Base-by-base conservation (phyloP, 2,113 vertebrate genomes). In the Leucopsar rothschildi region DNA sequence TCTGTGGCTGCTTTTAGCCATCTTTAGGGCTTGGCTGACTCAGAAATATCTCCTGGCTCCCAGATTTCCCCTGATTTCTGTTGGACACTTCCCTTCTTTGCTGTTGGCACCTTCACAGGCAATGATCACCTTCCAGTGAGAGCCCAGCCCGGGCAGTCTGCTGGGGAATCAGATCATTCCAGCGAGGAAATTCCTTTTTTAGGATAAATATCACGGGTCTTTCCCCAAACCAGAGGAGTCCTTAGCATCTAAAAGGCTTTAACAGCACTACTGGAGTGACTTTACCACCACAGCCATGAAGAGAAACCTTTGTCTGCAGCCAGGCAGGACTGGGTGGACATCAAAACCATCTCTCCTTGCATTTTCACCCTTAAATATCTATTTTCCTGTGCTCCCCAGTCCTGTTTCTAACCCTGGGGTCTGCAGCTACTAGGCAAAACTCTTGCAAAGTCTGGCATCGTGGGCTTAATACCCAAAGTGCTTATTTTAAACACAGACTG, bases 401-500 rank as follows among this genome's bases (percentile, higher is more conserved):
- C 35, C 35, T 25, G 49, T 29, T 33, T 35, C 50, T 59, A 88
- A 87, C 76, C 88, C 77, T 19, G 0, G 28, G 88, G 57, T 90
- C 86, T 83, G 59, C 84, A 92, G 90, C 86, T 56, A 71, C 76
- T 70, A 89, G 91, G 71, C 60, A 83, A 68, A 94, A 94, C 80
- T 95, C 95, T 42, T 35, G 18, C 37, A 76, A 57, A 60, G 44
- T 66, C 92, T 84, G 60, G 31, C 66, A 33, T 73, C 16, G 15
- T 6, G 2, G 82, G 72, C 69, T 90, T 78, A 56, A 86, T 76
- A 71, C 61, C 80, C 61, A 61, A 55, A 94, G 72, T 60, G 73
- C 61, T 93, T 83, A 82, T 96, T 97, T 97, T 96, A 94, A 96
- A 92, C 88, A 45, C 42, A 78, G 87, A 95, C 81, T 78, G 95